Percentiles rank a stretch among this genome's conserved stretches.
Evolutionary conservation across 2,888 invertebrate genomes (phyloP).

Genomic region (Diarsia rubi): DNA sequence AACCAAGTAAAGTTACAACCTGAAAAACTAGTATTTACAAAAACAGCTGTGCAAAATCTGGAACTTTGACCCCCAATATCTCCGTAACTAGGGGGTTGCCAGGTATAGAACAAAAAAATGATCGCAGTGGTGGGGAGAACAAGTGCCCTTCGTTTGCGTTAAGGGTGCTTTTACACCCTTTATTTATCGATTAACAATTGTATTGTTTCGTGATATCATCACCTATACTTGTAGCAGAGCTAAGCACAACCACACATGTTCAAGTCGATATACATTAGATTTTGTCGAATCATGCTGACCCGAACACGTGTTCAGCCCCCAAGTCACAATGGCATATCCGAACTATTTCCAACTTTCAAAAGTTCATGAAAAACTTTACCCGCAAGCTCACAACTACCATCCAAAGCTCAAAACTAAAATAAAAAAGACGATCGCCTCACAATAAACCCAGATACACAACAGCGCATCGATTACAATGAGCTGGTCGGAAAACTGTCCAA

Average conservation of each 20-base stretch:
- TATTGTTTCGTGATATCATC: not conserved
- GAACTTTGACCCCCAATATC: no score
- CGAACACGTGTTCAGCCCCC: not conserved
- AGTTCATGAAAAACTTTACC: slow-evolving; percentile 30
- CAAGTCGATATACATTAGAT: not conserved
- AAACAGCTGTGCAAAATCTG: no score
- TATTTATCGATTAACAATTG: not conserved
- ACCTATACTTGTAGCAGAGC: not conserved
- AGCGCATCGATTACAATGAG: slow-evolving; percentile 54
- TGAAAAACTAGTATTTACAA: no score
- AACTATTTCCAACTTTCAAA: not conserved
- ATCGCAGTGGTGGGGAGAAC: no score
- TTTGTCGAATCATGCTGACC: not conserved
- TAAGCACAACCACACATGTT: not conserved
- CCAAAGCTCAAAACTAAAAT: slow-evolving; percentile 21
- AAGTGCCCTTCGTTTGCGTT: no score
- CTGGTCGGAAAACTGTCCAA: slow-evolving; percentile 49
- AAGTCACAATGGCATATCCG: not conserved
- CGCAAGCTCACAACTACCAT: not conserved
- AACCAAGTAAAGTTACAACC: no score
- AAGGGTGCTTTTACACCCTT: no score
- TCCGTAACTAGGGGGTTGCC: no score
- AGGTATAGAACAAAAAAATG: no score
- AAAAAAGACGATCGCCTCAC: slow-evolving; percentile 42
- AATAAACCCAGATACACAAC: slow-evolving; percentile 48